Evolutionary conservation across 2,888 invertebrate species (phyloP).

Genomic region (Smittia sp.): DNA sequence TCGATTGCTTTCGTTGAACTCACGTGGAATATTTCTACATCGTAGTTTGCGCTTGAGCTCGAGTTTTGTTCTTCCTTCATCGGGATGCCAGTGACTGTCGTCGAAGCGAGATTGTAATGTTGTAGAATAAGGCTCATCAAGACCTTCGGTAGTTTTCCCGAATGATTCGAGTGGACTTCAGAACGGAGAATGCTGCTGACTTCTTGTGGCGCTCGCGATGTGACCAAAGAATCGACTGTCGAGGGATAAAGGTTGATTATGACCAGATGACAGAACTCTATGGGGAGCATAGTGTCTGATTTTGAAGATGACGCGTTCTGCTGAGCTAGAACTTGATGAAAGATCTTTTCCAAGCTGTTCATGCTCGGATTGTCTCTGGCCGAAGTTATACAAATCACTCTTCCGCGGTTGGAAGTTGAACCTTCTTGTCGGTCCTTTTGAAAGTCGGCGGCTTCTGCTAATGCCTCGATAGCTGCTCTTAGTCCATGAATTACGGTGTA

Average conservation of each 20-base stretch:
- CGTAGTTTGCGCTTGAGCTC: slow-evolving; percentile 96
- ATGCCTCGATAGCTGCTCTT: slow-evolving; percentile 78
- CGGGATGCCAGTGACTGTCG: slow-evolving; percentile 97
- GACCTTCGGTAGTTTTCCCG: slow-evolving; percentile 70
- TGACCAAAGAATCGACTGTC: slow-evolving; percentile 73
- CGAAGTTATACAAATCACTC: slow-evolving; percentile 88
- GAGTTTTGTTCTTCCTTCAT: slow-evolving; percentile 99
- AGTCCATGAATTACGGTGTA: slow-evolving; percentile 78
- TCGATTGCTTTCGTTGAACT: slow-evolving; percentile 79
- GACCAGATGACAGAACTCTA: slow-evolving; percentile 86
- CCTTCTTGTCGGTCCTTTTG: slow-evolving; percentile 61
- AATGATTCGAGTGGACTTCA: slow-evolving; percentile 78
- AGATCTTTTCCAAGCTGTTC: slow-evolving; percentile 81
- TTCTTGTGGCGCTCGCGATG: slow-evolving; percentile 67
- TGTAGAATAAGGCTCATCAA: slow-evolving; percentile 72
- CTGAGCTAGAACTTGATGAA: slow-evolving; percentile 73
- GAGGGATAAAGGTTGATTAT: slow-evolving; percentile 85
- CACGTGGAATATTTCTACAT: slow-evolving; percentile 94
- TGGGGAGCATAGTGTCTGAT: slow-evolving; percentile 65
- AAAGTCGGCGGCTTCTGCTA: slow-evolving; percentile 76
- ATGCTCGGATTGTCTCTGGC: slow-evolving; percentile 73
- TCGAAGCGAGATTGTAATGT: slow-evolving; percentile 89
- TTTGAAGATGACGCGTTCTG: slow-evolving; percentile 71
- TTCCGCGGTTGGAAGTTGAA: slow-evolving; percentile 58
- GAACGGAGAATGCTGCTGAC: slow-evolving; percentile 67